Evolutionary conservation across 1,140 invertebrate genomes (phyloP).

Genomic region (Psix sp.): DNA sequence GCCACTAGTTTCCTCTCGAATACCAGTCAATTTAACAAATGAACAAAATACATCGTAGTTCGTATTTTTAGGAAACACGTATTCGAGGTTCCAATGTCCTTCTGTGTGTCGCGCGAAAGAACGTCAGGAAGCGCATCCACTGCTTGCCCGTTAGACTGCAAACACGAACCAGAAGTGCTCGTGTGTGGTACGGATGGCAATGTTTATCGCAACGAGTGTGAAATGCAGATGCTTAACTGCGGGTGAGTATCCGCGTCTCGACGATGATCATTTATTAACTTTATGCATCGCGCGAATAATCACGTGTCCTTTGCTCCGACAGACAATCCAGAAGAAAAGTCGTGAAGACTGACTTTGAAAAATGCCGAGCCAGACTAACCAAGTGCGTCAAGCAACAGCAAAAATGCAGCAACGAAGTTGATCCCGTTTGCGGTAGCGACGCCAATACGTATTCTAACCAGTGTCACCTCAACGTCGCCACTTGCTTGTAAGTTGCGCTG

Average conservation of each 20-base stretch:
- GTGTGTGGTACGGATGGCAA: constrained; percentile 93
- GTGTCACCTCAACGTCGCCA: constrained; percentile 88
- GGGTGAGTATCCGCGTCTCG: constrained; percentile 85
- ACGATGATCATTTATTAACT: too few species aligned
- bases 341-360: constrained; percentile 84
- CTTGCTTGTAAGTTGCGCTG: constrained; percentile 84
- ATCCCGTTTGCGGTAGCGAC: constrained; percentile 90
- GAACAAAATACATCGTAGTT: background rate
- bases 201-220: constrained; percentile 91
- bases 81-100: constrained; percentile 93
- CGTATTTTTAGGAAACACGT: constrained; percentile 85
- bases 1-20: too few species aligned
- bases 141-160: constrained; percentile 84
- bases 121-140: constrained; percentile 78
- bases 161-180: constrained; percentile 79
- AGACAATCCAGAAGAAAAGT: constrained; percentile 79
- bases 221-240: constrained; percentile 92
- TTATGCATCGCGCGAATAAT: background rate
- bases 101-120: constrained; percentile 88
- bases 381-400: constrained; percentile 85
- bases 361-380: constrained; percentile 83
- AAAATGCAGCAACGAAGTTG: constrained; percentile 79
- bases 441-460: constrained; percentile 88
- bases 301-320: constrained; percentile 4
- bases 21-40: too few species aligned